Evolutionary conservation across 2,113 vertebrate genomes (phyloP).

Genomic region (Sylvia atricapilla): DNA sequence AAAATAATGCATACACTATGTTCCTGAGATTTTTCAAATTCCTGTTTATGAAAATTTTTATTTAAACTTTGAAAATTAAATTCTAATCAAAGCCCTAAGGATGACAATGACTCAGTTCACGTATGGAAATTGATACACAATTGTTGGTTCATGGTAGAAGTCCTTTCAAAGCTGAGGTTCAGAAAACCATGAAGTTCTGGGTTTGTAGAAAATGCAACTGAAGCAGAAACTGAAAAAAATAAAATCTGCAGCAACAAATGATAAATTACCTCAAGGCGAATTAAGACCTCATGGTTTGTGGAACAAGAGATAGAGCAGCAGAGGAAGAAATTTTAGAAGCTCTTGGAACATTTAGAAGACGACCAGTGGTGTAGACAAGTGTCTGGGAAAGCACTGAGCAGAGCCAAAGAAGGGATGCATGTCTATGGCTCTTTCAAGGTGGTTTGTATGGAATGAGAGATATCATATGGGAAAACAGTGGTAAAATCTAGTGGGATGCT

Average conservation of each 20-base stretch:
- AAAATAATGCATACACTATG: not conserved
- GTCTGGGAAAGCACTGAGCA: not conserved
- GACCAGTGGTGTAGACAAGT: not conserved
- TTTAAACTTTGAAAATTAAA: not conserved
- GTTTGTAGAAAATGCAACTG: not conserved
- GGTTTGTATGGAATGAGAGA: not conserved
- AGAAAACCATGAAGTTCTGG: not conserved
- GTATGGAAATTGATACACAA: not conserved
- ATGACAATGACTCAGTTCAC: not conserved
- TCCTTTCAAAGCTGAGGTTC: not conserved
- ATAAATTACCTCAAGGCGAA: not conserved
- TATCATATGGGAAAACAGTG: not conserved
- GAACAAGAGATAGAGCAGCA: not conserved
- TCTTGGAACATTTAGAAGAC: not conserved
- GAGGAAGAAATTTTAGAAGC: not conserved
- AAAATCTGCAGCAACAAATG: not conserved
- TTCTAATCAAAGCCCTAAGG: not conserved
- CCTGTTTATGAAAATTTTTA: not conserved
- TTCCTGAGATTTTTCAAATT: not conserved
- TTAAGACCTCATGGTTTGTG: not conserved
- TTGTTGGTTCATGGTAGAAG: not conserved
- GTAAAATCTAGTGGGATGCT: not conserved
- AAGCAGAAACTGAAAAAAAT: not conserved
- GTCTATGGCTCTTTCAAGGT: not conserved
- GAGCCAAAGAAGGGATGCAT: not conserved